Base-by-base conservation (phyloP, 2,113 vertebrate genomes). In the Sinocyclocheilus grahami region DNA sequence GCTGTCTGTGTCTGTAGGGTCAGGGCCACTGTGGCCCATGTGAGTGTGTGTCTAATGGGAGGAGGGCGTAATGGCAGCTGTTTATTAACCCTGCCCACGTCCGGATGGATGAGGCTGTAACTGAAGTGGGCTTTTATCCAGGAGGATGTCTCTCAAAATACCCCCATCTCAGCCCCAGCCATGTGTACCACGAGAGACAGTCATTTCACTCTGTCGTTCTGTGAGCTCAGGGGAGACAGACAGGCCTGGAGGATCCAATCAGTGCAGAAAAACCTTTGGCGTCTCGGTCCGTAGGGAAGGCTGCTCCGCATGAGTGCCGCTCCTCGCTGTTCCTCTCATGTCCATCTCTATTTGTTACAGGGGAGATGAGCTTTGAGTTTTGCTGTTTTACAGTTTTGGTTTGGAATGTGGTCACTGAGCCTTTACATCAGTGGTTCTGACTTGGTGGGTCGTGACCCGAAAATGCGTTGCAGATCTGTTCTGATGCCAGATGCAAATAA, bases 141-240 rank as follows among this genome's bases (percentile, higher is more conserved):
- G 86, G 84, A 91, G 90, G 88, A 87, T 85, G 92, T 92, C 92
- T 90, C 91, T 91, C 90, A 92, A 90, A 89, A 86, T 93, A 88
- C 90, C 88, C 92, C 90, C 86, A 53, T 55, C 69, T 76, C 60
- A 53, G 92, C 88, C 89, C 14, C 53, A 62, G 55, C 81, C 82
- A 90, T 90, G 62, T 33, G 84, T 86, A 16, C 51, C 88, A 91
- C 27, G 87, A 60, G 74, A 39, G 86, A 85, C 86, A 87, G 72
- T 87, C 20, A 14, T 80, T 89, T 84, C 86, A 85, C 89, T 65
- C 85, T 79, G 62, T 78, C 53, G 22, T 62, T 82, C 9, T 53
- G 79, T 88, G 89, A 89, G 91, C 90, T 90, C 90, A 10, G 30
- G 53, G 74, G 80, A 86, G 75, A 33, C 2, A 82, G 84, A 71